phyloP scores from a whole-genome alignment of 2,113 vertebrate genomes.

The Callaeas wilsoni region DNA sequence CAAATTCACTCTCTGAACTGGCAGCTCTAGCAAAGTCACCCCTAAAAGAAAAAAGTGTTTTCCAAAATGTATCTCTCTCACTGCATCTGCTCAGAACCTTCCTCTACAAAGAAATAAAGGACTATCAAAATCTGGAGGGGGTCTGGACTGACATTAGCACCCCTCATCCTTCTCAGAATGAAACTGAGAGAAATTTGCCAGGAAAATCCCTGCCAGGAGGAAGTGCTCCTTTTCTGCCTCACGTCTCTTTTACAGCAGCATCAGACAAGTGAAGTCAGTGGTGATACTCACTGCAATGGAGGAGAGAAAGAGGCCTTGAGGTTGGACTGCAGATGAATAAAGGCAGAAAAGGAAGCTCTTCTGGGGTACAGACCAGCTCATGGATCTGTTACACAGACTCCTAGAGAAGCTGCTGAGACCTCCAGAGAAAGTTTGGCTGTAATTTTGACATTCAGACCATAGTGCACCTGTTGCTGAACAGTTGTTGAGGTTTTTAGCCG shows the following conservation, averaged over 20 bases:
- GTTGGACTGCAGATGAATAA: background rate
- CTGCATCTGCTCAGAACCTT: background rate
- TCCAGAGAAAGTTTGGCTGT: background rate
- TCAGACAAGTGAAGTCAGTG: background rate
- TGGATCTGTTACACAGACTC: background rate
- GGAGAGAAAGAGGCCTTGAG: background rate
- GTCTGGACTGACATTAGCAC: background rate
- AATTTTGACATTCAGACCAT: background rate
- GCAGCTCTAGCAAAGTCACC: background rate
- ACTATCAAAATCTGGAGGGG: accelerated
- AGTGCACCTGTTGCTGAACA: constrained; percentile 62
- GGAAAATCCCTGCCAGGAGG: background rate
- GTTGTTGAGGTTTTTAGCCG: constrained; percentile 45
- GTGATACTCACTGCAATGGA: background rate
- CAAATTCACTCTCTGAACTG: background rate
- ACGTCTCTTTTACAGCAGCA: background rate
- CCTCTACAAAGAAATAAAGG: background rate
- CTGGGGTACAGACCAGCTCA: background rate
- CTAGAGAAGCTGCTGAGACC: background rate
- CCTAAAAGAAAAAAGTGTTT: background rate
- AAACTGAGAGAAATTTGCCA: background rate
- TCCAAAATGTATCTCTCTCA: background rate
- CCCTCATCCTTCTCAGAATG: background rate
- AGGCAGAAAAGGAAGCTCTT: background rate
- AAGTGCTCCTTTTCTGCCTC: background rate